Base-by-base conservation (phyloP, 2,113 vertebrate genomes). In the Catharus minimus region DNA sequence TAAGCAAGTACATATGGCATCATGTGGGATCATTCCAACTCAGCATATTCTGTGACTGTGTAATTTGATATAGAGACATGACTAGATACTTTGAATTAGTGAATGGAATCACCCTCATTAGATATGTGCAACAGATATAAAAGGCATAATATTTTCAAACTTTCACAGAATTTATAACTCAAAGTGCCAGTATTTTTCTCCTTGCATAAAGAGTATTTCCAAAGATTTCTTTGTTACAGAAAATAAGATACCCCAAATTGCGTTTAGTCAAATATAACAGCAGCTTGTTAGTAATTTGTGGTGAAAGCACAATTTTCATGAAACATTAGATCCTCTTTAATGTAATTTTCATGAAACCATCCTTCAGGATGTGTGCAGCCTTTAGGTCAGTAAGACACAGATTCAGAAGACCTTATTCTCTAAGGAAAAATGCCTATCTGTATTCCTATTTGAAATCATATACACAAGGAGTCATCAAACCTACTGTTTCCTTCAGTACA, bases 341-440 rank as follows among this genome's bases (percentile, higher is more conserved):
- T 81, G 57, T 53, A 85, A 87, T 92, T 93, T 93, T 88, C 36
- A 82, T 93, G 30, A 90, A 77, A 90, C 15, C 13, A 39, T 82
- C 46, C 41, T 92, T 91, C 57, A 89, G 71, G 41, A 88, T 75
- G 15, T 66, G 15, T 80, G 57, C 46, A 81, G 60, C 44, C 71
- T 85, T 91, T n/a, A 53, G 77, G 85, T 91, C 90, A 91, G 55
- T 82, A 89, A 88, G 68, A 85, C 27, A 74, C 8, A 85, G 22
- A 62, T 90, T 60, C 46, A 67, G 82, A 88, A 84, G 38, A 44
- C 21, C 32, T 56, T 66, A 58, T 74, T 66, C 52, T 87, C 50
- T 68, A 68, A 87, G 64, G 56, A 88, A 90, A 89, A 46, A 19
- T 24, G 9, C 80, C 71, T 82, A 38, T 87, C 82, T 89, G 20